Conservation (phyloP, 2,888 invertebrate genomes). For the Drosophila kambysellisi region DNA sequence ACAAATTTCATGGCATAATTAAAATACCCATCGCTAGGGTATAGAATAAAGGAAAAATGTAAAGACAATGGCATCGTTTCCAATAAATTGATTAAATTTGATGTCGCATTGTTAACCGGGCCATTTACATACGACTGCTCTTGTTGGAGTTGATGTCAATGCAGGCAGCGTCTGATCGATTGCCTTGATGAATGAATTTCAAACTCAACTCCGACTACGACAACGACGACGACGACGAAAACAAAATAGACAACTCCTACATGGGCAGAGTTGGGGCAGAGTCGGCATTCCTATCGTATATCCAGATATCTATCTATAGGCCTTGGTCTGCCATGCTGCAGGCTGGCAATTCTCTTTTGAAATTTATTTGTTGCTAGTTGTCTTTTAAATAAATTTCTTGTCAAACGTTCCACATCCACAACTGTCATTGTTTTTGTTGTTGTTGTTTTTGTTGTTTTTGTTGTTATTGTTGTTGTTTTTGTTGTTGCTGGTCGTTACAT, state of each 20-base stretch:
- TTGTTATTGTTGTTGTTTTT: conserved; percentile 21
- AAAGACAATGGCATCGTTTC: conserved; percentile 67
- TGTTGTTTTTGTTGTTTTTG: conserved; percentile 6
- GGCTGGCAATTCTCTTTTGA: conserved; percentile 50
- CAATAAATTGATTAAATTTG: conserved; percentile 81
- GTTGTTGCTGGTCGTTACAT: conserved; percentile 56
- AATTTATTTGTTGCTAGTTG: conserved; percentile 81
- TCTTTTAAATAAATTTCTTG: conserved; percentile 81
- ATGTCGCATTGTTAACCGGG: conserved; percentile 70
- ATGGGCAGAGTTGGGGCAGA: conserved; percentile 32
- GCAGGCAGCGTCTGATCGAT: conserved; percentile 73
- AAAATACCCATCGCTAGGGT: conserved; percentile 5
- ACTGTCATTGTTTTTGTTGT: conserved; percentile 16
- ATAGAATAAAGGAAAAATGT: conserved; percentile 11
- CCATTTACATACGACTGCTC: conserved; percentile 68
- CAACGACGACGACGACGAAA: background rate
- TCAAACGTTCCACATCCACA: conserved; percentile 58
- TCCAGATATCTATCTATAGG: conserved; percentile 23
- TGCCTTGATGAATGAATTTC: conserved; percentile 81
- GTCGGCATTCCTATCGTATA: conserved; percentile 44
- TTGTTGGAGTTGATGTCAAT: conserved; percentile 37
- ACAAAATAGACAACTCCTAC: conserved; percentile 49
- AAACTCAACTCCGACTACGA: conserved; percentile 31
- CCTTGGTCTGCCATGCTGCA: conserved; percentile 33
- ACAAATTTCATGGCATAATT: conserved; percentile 17